Evolutionary conservation across 2,797 vertebrate genomes (phyloP), one percentile per base, ranked within the genome.

Genomic region (Myioborus melanocephalus): DNA sequence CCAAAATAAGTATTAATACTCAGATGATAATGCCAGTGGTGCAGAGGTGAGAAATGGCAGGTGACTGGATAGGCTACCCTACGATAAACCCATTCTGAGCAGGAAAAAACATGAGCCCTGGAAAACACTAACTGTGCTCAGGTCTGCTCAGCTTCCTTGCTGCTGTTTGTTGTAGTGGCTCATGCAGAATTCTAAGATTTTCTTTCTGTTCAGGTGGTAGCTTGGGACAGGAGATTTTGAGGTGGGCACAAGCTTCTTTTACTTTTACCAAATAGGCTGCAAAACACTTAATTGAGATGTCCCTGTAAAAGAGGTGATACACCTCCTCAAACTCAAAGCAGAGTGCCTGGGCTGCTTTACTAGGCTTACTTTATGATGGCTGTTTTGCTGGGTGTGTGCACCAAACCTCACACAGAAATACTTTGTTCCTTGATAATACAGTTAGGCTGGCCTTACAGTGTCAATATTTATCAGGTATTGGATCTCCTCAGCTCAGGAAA

Each of bases 41-140:
- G 22, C 56, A 56, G 70, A 90, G 66, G 77, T 73, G 83, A 88
- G 65, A 95, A 92, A 89, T 18, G 78, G 52, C 44, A 91, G 50
- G 84, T 89, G 82, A 49, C 28, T 49, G n/a, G 27, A 14, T 59
- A 49, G n/a, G 21, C 18, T 75, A 21, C 34, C 46, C 71, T 15
- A 85, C 35, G 88, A 83, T n/a, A 85, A 80, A 81, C 3, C 24
- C 24, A 59, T 70, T 88, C 63, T 91, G 32, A 84, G 37, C 10
- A 81, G 77, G 30, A 63, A 75, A 52, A 75, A 30, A 24, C n/a
- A 53, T 26, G 6, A 1, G 3, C 8, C 23, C 10, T 91, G 53
- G 41, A 83, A 87, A 94, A 65, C 4, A 23, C 15, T 24, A 52
- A 27, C 17, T 64, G 26, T 84, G 28, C 26, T 83, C 76, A 76